Base-by-base conservation (phyloP, 1,140 invertebrate species). In the Thaumatotibia leucotreta region DNA sequence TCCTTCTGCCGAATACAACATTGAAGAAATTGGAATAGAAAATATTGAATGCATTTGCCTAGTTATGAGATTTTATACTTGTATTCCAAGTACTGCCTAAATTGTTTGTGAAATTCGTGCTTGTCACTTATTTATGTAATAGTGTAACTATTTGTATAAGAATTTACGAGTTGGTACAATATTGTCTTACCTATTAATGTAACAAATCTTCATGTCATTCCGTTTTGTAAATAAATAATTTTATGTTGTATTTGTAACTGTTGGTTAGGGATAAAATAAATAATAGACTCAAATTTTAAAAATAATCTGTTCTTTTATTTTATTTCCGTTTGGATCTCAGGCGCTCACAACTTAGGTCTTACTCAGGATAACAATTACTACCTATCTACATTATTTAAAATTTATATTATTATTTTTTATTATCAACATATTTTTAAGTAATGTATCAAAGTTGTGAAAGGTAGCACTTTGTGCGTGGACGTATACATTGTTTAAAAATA, bases 271-370 rank as follows among this genome's bases (percentile, higher is more conserved):
- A 35, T 45, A 22, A 76, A 86, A 77, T 72, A 80, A 63, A 29
- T 23, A 89, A 86, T 81, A 65, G 62, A 67, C 72, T 49, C 22
- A 63, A 22, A 64, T 66, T 78, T 78, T 88, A 89, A 89, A 89
- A 89, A 89, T 89, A 88, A 86, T 80, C 82, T 86, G 80, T 86
- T 88, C 77, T 67, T 84, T 88, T 88, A 88, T 88, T 88, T 76
- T 84, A 85, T 84, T n/a, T 73, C 70, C 86, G 83, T 66, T 74
- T 81, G 86, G 87, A 87, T 83, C 77, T 85, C 87, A 83, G 87
- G 69, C 82, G 80, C 76, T 74, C 74, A 77, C 76, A 82, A 75
- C 72, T 76, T 74, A 81, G 75, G 72, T 70, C 74, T 70, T 77
- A 75, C 72, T 79, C 74, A 72, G 76, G 76, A 83, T 74, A 79